phyloP scores from a whole-genome alignment of 2,113 vertebrate genomes.

The Hippocampus guttulatus region DNA sequence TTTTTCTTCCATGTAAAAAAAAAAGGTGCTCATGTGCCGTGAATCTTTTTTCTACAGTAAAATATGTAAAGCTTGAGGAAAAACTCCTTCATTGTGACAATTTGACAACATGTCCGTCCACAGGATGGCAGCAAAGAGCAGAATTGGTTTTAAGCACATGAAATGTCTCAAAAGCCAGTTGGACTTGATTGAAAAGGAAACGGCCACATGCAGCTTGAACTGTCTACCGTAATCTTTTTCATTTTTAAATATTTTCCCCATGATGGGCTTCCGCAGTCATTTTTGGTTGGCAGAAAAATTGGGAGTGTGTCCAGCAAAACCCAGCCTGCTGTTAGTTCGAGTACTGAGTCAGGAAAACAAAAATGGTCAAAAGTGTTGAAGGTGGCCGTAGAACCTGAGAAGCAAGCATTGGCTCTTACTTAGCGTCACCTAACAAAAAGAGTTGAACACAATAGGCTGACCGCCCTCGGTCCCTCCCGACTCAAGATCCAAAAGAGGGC shows the following conservation, averaged over 20 bases:
- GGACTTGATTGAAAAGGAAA: not conserved
- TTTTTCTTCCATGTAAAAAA: not conserved
- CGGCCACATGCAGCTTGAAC: not conserved
- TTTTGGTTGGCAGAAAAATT: not conserved
- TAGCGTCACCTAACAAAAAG: conserved; percentile 38
- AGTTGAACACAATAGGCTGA: conserved; percentile 39
- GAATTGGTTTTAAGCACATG: not conserved
- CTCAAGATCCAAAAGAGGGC: conserved; percentile 28
- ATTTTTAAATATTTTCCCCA: not conserved
- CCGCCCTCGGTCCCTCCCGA: conserved; percentile 17
- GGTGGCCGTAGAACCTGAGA: conserved; percentile 42
- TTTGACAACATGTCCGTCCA: conserved; percentile 14
- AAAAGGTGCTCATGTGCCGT: not conserved
- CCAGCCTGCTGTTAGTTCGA: too few species aligned
- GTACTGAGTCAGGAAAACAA: not conserved
- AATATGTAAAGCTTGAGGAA: not conserved
- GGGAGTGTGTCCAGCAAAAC: too few species aligned
- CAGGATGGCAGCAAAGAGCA: conserved; percentile 38
- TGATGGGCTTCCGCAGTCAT: not conserved
- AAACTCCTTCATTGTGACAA: not conserved
- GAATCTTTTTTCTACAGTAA: not conserved
- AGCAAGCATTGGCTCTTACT: conserved; percentile 23
- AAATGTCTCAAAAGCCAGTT: not conserved
- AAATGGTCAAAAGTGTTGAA: not conserved
- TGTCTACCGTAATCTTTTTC: not conserved